phyloP scores from a whole-genome alignment of 2,113 vertebrate genomes.

The Gymnogyps californianus region DNA sequence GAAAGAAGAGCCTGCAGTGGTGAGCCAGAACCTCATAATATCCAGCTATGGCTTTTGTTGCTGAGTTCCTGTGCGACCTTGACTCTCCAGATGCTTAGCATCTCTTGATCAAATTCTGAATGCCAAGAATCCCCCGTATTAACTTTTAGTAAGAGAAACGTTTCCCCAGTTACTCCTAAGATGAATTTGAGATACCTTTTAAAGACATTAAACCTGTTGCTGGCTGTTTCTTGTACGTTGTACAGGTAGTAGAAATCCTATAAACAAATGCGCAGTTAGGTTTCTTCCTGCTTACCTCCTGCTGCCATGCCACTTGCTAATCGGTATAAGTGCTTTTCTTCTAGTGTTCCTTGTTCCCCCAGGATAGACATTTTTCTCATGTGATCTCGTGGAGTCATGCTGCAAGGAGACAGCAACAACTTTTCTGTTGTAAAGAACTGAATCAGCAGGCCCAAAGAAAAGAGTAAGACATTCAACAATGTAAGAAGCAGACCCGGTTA shows the following conservation, averaged over 20 bases:
- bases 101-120: background rate
- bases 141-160: background rate
- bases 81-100: background rate
- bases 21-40: background rate
- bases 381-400: conserved; percentile 87
- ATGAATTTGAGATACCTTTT: background rate
- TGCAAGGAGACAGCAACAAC: background rate
- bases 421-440: background rate
- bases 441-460: background rate
- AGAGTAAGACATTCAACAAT: background rate
- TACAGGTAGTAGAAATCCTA: background rate
- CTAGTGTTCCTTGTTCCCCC: conserved; percentile 79
- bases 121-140: background rate
- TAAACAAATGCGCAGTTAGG: background rate
- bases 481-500: background rate
- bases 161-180: background rate
- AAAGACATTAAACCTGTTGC: background rate
- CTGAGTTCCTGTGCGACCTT: background rate
- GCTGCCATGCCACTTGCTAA: conserved; percentile 84
- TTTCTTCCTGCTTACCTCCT: conserved; percentile 75
- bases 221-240: background rate
- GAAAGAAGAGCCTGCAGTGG: background rate
- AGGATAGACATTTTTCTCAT: conserved; percentile 83
- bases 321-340: conserved; percentile 86
- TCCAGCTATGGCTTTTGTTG: background rate